Percentiles rank a stretch among this genome's conserved stretches.
These are phyloP conservation scores for Hanleya hanleyi DNA, from an alignment of 2,888 invertebrate genomes.

Conservation along the genomic window DNA sequence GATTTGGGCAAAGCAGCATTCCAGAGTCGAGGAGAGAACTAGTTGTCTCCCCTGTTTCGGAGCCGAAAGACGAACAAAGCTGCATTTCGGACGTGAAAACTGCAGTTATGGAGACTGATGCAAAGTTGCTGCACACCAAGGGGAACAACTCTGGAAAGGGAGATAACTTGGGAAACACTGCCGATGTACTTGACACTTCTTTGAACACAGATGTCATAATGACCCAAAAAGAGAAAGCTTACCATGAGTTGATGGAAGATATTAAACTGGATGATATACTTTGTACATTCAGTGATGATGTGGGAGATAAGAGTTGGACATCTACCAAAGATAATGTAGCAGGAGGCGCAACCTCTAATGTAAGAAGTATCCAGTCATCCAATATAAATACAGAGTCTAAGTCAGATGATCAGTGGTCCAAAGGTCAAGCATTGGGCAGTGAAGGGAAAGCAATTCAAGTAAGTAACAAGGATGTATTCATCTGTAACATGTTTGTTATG, in stretches of 20 bases:
- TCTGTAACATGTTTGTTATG: too few species aligned
- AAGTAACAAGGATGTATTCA: not conserved
- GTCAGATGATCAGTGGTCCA: not conserved
- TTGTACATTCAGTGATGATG: not conserved
- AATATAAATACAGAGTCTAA: not conserved
- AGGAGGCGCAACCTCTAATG: not conserved
- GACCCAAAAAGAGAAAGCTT: not conserved
- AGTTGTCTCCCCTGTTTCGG: too few species aligned
- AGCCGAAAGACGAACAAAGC: too few species aligned
- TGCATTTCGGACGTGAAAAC: too few species aligned
- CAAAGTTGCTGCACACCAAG: too few species aligned
- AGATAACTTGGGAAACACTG: too few species aligned
- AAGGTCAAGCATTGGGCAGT: not conserved
- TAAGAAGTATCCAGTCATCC: not conserved
- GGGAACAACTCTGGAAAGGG: not conserved
- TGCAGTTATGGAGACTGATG: too few species aligned
- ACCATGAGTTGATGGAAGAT: not conserved
- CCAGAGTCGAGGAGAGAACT: too few species aligned
- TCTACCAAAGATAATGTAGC: not conserved
- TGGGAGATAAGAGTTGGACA: not conserved
- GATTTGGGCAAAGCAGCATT: not conserved
- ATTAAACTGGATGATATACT: not conserved
- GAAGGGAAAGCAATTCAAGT: not conserved
- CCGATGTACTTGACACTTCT: not conserved
- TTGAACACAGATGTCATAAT: not conserved